Conservation (phyloP, 2,113 vertebrate species). For the Eubucco bourcierii region DNA sequence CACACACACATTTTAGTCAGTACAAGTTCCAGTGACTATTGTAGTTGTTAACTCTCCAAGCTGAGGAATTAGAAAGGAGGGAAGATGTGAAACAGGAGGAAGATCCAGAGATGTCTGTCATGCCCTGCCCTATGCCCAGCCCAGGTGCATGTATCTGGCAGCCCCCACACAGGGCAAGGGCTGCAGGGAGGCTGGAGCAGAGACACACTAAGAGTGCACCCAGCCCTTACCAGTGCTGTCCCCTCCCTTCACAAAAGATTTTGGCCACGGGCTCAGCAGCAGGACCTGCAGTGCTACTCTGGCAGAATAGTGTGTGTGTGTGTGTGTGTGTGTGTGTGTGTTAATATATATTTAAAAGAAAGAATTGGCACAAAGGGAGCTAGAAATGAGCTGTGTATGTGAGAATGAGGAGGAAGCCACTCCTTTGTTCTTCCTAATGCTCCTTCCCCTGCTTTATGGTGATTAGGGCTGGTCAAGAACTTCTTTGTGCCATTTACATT, state of each 20-base stretch:
- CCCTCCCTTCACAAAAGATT: background rate
- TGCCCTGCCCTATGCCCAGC: background rate
- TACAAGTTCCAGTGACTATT: background rate
- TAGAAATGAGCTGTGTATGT: background rate
- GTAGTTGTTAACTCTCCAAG: background rate
- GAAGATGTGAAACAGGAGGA: background rate
- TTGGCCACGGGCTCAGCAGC: background rate
- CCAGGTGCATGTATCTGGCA: background rate
- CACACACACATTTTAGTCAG: background rate
- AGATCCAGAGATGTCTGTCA: background rate
- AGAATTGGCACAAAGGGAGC: conserved; percentile 1
- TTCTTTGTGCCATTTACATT: background rate
- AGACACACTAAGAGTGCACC: accelerated
- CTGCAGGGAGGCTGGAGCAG: background rate
- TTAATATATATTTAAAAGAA: conserved; percentile 55
- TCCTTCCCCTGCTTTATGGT: background rate
- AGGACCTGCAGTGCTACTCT: background rate
- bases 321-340: background rate
- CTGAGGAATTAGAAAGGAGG: background rate
- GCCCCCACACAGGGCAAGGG: accelerated
- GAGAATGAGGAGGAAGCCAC: background rate
- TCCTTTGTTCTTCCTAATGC: conserved; percentile 9
- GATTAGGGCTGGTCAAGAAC: background rate
- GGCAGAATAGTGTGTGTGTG: background rate
- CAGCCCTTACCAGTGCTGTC: accelerated